Evolutionary conservation across 2,113 vertebrate species (phyloP), one percentile per base, ranked within the genome.

Genomic region (Mellivora capensis): DNA sequence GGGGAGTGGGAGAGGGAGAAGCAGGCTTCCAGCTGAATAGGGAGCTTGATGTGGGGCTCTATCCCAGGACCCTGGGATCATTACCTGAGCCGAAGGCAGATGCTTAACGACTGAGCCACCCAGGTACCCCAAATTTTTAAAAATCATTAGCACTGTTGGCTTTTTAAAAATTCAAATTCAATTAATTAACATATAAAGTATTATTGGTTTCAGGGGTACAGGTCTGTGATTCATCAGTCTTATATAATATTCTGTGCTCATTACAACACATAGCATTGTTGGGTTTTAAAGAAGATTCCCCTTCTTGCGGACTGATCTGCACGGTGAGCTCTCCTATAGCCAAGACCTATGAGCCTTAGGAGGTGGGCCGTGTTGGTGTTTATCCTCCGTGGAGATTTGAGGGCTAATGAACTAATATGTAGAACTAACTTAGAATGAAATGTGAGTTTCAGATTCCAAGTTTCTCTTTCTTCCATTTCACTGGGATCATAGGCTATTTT

Each of bases 391-490:
- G 9, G 57, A 81, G 29, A 84, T 42, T 2, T 7, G 11, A 39
- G 42, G 14, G 2, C 57, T 42, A 34, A 49, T 57, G 82, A 85
- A 42, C 37, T 44, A 14, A 57, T 59, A 10, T 81, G 37, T 20
- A 93, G 72, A 71, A 31, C 13, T 76, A 76, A 89, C 54, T 34
- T 44, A 39, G 47, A 59, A 54, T 69, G 34, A 83, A 72, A 44
- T 6, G 11, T 7, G 14, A 54, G n/a, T 59, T n/a, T 49, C 47
- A 6, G 34, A 49, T 61, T 81, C 83, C 69, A 44, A 39, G 1
- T 54, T 85, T 83, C 85, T 85, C 79, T 79, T 92, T 67, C 72
- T 88, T 79, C 47, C 59, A 39, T 91, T 93, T 69, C 87, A 64
- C 37, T 4, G 39, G 34, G 14, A 34, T 39, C 57, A 83, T 0